phyloP scores from a whole-genome alignment of 2,888 invertebrate species.

The Eupithecia dodoneata region DNA sequence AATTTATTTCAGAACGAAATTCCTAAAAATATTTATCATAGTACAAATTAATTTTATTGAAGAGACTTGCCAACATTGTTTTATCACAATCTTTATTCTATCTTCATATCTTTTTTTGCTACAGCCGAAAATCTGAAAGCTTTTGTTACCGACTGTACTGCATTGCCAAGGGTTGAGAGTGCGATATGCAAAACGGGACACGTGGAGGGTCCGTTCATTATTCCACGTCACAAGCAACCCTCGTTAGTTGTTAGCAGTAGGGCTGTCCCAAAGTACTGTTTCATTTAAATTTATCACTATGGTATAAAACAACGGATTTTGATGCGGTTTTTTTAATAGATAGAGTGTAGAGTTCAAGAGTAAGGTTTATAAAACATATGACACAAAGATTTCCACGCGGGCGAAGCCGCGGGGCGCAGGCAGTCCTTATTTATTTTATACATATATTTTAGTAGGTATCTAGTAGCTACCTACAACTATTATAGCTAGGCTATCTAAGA shows the following conservation, averaged over 20 bases:
- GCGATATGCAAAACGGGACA: constrained; percentile 71
- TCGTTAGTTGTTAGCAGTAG: constrained; percentile 53
- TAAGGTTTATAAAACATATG: too few species aligned
- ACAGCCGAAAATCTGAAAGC: not conserved
- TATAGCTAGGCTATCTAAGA: too few species aligned
- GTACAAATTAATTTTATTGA: not conserved
- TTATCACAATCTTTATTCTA: not conserved
- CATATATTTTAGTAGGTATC: not conserved
- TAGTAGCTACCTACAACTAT: not conserved
- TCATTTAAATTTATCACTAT: not conserved
- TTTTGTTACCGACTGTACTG: constrained; percentile 39
- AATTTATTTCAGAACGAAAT: not conserved
- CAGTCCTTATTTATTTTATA: too few species aligned
- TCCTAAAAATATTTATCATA: not conserved
- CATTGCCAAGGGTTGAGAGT: constrained; percentile 52
- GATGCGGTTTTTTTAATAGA: too few species aligned
- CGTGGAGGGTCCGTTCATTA: constrained; percentile 69
- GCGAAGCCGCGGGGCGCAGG: too few species aligned
- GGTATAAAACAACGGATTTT: too few species aligned
- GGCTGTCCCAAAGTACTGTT: constrained; percentile 49
- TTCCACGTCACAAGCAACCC: constrained; percentile 74
- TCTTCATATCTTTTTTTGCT: not conserved
- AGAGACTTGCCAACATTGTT: not conserved
- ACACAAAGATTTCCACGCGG: too few species aligned
- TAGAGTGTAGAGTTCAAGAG: too few species aligned